A percentile compares a stretch with the other conserved stretches of the same genome.
Conservation (phyloP, 2,113 vertebrate genomes). For the Tragelaphus strepsiceros region DNA sequence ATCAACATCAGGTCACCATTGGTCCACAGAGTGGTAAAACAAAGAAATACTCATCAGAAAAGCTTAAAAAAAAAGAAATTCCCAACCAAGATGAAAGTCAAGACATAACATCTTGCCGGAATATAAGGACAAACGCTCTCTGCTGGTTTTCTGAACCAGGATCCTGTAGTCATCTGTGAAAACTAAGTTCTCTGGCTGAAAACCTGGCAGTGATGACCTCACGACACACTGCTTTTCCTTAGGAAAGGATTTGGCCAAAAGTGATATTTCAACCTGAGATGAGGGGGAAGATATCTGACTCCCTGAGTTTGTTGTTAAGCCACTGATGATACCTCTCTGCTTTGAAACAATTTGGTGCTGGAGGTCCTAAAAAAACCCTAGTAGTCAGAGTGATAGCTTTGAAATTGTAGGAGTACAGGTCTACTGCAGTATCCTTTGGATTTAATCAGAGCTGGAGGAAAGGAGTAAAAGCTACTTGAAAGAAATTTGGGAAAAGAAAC, state of each 20-base stretch:
- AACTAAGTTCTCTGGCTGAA: conserved; percentile 28
- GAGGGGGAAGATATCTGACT: not conserved
- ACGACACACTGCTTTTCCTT: not conserved
- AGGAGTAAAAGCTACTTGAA: conserved; percentile 51
- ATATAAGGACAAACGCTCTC: conserved; percentile 30
- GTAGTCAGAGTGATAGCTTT: conserved; percentile 15
- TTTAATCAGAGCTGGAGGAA: conserved; percentile 61
- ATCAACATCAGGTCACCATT: not conserved
- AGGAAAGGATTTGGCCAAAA: conserved; percentile 15
- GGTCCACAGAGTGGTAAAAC: not conserved
- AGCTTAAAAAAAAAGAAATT: not conserved
- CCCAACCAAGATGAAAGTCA: not conserved
- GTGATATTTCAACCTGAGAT: conserved; percentile 33
- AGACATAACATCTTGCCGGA: not conserved
- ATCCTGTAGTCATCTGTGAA: conserved; percentile 2
- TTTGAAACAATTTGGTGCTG: conserved; percentile 46
- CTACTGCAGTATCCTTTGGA: conserved; percentile 67
- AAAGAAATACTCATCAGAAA: not conserved
- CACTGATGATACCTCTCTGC: not conserved
- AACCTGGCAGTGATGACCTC: conserved; percentile 47
- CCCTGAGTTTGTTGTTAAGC: not conserved
- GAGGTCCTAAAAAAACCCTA: not conserved
- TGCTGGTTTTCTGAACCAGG: conserved; percentile 30
- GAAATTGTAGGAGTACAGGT: conserved; percentile 3
- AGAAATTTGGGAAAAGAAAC: not conserved